phyloP scores from a whole-genome alignment of 2,113 vertebrate genomes.

The Hypomesus transpacificus region DNA sequence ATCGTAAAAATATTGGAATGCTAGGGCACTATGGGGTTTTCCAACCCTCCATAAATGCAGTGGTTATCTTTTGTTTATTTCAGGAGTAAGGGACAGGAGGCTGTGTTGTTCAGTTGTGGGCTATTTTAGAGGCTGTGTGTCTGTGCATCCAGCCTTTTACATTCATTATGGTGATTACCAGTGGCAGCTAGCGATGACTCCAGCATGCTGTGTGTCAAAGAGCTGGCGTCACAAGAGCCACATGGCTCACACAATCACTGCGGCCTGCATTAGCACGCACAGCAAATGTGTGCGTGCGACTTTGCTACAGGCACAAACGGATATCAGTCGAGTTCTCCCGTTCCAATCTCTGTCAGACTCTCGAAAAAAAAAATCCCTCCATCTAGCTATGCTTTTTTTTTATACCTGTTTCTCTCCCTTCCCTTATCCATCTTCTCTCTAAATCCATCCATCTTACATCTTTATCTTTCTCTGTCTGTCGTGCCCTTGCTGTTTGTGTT shows the following conservation, averaged over 20 bases:
- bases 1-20: neutral
- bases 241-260: constrained; percentile 40
- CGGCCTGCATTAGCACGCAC: constrained; percentile 21
- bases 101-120: constrained; percentile 32
- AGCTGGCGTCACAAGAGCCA: constrained; percentile 46
- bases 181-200: constrained; percentile 59
- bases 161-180: constrained; percentile 63
- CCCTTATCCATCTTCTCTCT: too few relatives aligned
- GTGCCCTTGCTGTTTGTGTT: too few relatives aligned
- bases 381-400: too few relatives aligned
- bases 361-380: too few relatives aligned
- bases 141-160: constrained; percentile 37
- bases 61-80: constrained; percentile 33
- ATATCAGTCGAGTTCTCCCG: too few relatives aligned
- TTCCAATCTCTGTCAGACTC: too few relatives aligned
- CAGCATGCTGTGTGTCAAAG: constrained; percentile 47
- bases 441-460: too few relatives aligned
- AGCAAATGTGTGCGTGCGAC: neutral
- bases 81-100: constrained; percentile 23
- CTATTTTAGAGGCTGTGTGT: constrained; percentile 35
- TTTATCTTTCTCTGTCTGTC: too few relatives aligned
- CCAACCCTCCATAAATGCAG: neutral
- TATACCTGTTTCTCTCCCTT: too few relatives aligned
- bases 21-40: too few relatives aligned
- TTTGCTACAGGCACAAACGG: too few relatives aligned